Conservation (phyloP, 2,797 vertebrate species). For the Tamandua tetradactyla region DNA sequence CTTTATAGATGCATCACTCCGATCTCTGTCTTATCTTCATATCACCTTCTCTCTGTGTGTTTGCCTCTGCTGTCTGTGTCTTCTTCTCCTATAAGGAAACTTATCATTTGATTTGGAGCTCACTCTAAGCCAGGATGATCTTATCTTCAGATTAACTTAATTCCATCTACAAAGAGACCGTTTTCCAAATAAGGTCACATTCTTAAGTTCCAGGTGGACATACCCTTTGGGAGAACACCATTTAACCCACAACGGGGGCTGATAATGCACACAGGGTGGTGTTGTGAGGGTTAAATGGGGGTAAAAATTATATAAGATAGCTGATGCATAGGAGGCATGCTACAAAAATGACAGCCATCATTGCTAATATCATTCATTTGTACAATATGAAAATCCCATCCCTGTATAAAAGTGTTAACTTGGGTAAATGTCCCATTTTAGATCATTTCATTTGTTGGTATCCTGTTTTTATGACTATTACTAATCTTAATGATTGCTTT, state of each 20-base stretch:
- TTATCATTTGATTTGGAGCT: not conserved
- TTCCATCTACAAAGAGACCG: not conserved
- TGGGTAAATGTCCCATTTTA: not conserved
- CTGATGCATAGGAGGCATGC: not conserved
- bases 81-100: not conserved
- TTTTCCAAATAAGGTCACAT: conserved; percentile 12
- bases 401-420: not conserved
- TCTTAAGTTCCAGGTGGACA: not conserved
- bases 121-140: not conserved
- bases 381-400: not conserved
- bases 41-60: not conserved
- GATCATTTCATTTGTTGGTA: not conserved
- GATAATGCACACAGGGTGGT: not conserved
- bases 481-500: conserved; percentile 10
- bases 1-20: not conserved
- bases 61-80: not conserved
- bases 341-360: not conserved
- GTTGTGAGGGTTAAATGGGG: not conserved
- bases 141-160: not conserved
- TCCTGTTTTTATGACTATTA: not conserved
- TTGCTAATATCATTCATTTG: not conserved
- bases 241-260: not conserved
- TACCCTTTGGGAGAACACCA: not conserved
- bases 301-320: not conserved
- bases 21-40: not conserved